Evolutionary conservation across 2,888 invertebrate genomes (phyloP).

Genomic region (Acleris emargana): DNA sequence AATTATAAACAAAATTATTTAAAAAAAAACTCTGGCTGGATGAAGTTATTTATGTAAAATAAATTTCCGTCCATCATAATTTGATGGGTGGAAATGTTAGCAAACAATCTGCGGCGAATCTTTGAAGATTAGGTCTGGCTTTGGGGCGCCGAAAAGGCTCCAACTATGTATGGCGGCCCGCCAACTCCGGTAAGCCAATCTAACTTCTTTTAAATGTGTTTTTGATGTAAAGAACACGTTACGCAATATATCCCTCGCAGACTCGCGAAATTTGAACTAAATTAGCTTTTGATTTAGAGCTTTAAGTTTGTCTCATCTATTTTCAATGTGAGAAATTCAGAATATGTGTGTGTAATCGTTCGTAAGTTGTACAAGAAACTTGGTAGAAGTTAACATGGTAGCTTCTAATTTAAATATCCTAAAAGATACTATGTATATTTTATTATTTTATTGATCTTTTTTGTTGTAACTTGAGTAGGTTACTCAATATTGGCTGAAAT

Average conservation of each 20-base stretch:
- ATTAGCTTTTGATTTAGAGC: slow-evolving; percentile 79
- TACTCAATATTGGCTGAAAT: no score
- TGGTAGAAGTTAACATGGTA: no score
- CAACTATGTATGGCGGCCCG: slow-evolving; percentile 75
- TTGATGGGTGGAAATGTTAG: slow-evolving; percentile 74
- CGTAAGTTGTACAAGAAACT: neutral
- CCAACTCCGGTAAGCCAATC: slow-evolving; percentile 82
- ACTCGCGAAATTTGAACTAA: slow-evolving; percentile 70
- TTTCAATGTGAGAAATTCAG: slow-evolving; percentile 39
- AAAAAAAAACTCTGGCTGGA: slow-evolving; percentile 12
- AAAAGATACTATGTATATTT: no score
- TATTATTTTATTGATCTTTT: no score
- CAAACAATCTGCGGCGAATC: slow-evolving; percentile 80
- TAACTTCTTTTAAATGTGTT: slow-evolving; percentile 84
- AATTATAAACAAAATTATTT: neutral
- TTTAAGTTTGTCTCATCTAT: slow-evolving; percentile 54
- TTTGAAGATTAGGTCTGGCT: slow-evolving; percentile 76
- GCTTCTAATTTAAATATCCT: no score
- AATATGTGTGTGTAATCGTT: slow-evolving; percentile 38
- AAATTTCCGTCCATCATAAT: slow-evolving; percentile 72
- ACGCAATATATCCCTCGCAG: slow-evolving; percentile 71
- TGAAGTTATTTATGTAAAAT: slow-evolving; percentile 68
- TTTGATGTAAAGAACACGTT: slow-evolving; percentile 83
- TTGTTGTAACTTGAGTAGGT: no score
- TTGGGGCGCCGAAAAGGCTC: slow-evolving; percentile 73